A percentile compares a stretch with the other conserved stretches of the same genome.
phyloP scores from a whole-genome alignment of 2,113 vertebrate species.

The Felis chaus region DNA sequence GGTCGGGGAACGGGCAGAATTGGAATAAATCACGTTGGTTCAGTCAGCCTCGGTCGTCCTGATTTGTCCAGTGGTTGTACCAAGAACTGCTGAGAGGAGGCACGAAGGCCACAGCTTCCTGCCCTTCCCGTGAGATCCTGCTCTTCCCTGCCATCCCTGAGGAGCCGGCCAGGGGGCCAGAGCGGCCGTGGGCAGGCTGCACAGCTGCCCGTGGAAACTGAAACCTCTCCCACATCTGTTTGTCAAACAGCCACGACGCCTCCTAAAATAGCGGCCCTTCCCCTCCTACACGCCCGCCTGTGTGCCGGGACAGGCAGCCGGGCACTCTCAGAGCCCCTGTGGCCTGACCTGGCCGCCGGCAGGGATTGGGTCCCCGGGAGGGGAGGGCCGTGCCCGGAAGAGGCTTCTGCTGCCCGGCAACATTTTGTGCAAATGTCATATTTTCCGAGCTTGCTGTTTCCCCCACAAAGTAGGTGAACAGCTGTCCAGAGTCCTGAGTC shows the following conservation, averaged over 20 bases:
- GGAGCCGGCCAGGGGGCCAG: constrained; percentile 25
- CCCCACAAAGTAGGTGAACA: constrained; percentile 84
- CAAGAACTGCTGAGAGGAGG: background rate
- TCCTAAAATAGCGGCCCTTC: constrained; percentile 73
- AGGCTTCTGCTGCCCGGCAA: constrained; percentile 73
- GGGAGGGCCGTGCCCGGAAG: constrained; percentile 62
- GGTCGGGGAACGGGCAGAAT: background rate
- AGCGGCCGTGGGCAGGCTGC: background rate
- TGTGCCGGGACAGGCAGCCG: background rate
- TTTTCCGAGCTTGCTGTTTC: constrained; percentile 83
- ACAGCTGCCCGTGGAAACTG: constrained; percentile 18
- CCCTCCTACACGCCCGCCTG: background rate
- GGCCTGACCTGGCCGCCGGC: constrained; percentile 45
- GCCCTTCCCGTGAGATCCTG: background rate
- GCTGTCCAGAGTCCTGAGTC: constrained; percentile 86
- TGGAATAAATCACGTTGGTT: background rate
- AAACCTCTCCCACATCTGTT: constrained; percentile 76
- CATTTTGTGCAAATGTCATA: constrained; percentile 83
- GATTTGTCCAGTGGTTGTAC: background rate
- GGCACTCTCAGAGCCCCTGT: constrained; percentile 53
- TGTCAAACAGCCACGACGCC: constrained; percentile 53
- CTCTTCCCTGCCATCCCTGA: background rate
- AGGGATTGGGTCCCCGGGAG: constrained; percentile 51
- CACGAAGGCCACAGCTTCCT: background rate
- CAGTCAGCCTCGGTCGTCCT: background rate